Base-by-base conservation (phyloP, 2,888 invertebrate species). In the Sepiola atlantica region DNA sequence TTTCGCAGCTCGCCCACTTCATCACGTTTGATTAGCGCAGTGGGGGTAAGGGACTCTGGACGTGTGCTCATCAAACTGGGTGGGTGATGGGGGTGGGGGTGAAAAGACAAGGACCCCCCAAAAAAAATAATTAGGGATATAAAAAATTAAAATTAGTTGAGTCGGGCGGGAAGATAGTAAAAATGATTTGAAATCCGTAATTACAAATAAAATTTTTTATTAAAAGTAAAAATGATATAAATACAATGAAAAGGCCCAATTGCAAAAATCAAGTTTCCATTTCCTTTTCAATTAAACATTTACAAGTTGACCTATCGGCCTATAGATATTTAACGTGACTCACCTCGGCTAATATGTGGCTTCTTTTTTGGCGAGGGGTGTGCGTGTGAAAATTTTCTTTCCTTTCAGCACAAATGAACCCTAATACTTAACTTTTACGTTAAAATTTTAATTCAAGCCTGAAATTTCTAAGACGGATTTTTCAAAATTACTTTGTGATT, bases 1-100 rank as follows among this genome's bases (percentile, higher is more conserved):
- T 77, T 77, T 77, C n/a, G n/a, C 77, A 77, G 77, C 77, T 77
- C n/a, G 77, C 16, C 77, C 77, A 77, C 77, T 77, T 77, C n/a
- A 77, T 77, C 77, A 32, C n/a, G n/a, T 77, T 77, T 77, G 77
- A 77, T 77, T 77, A n/a, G 77, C 45, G 45, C 77, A n/a, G 77
- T 77, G 77, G 77, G 45, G 45, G 8, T n/a, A 8, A 8, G 45
- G 45, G 45, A n/a, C 77, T 57, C 21, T 77, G 77, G 77, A 77
- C 77, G 32, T 77, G 77, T 77, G 77, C 77, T 77, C 16, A 77
- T 77, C 77, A 77, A 77, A 77, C 77, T 32, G 32, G 32, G 32
- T n/a, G 77, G 21, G 77, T 16, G 77, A 28, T 12, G 61, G 3
- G 61, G n/a, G n/a, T n/a, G n/a, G n/a, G 77, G n/a, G 77, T 20